Base-by-base conservation (phyloP, 2,797 vertebrate species). In the Psittacula derbiana region DNA sequence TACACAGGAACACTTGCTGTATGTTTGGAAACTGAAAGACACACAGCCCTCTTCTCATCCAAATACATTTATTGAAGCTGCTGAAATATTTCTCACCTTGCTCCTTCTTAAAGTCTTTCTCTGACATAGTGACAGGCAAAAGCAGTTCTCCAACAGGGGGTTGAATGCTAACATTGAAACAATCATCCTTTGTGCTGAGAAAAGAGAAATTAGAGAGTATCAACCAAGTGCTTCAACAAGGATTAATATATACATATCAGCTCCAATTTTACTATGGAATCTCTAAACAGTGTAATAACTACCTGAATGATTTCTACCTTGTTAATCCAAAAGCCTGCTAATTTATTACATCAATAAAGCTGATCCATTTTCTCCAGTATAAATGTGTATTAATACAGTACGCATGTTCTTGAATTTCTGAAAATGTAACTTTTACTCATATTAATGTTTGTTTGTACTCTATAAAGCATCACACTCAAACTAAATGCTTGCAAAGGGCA, bases 101-200 rank as follows among this genome's bases (percentile, higher is more conserved):
- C 86, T 99, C 98, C 95, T 97, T 98, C 97, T 96, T 98, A 96
- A 99, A 99, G 96, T 99, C 99, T 53, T 98, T 98, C 88, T 99
- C 98, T 24, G 98, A 98, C 98, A 99, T 98, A 95, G 98, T 98
- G 75, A 98, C 98, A 87, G 99, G 98, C 96, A 99, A 98, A 50
- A 99, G 96, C 27, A 99, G 98, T 86, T 99, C 99, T 96, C 99
- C 99, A 75, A 99, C 98, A 38, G 98, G 98, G 8, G 99, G 99
- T 17, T 99, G 99, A 97, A 99, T 98, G 86, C 94, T 99, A 96
- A 99, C 99, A 79, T 31, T 98, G 98, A 99, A 99, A 95, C 97
- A 96, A 96, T 99, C 98, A 74, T 99, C 98, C 94, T 98, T 99
- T 84, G 99, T 99, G 97, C 99, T 99, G 90, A 41, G 64, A 79